phyloP scores from a whole-genome alignment of 2,888 invertebrate genomes.

The Panzeria rudis region DNA sequence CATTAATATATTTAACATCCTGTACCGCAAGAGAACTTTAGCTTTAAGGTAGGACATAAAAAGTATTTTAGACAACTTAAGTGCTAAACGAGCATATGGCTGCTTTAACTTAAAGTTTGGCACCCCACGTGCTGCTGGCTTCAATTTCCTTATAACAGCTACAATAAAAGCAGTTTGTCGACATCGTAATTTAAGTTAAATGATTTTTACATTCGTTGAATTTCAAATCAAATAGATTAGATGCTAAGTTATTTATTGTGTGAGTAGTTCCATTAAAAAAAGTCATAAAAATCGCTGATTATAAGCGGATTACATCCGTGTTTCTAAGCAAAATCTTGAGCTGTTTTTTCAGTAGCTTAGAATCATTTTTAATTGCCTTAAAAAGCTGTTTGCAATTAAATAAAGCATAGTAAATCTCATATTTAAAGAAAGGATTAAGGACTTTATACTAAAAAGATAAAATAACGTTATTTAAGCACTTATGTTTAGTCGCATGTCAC shows the following conservation, averaged over 20 bases:
- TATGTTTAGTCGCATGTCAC: too few species aligned
- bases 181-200: constrained; percentile 22
- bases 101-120: not conserved
- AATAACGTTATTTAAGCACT: too few species aligned
- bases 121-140: constrained; percentile 44
- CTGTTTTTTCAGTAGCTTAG: not conserved
- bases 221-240: constrained; percentile 7
- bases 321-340: constrained; percentile 9
- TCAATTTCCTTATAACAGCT: constrained; percentile 4
- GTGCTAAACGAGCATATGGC: constrained; percentile 8
- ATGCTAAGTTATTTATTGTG: not conserved
- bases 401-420: not conserved
- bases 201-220: not conserved
- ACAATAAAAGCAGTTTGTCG: constrained; percentile 42
- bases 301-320: constrained; percentile 36
- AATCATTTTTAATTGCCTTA: not conserved
- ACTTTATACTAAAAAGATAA: too few species aligned
- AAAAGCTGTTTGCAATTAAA: not conserved
- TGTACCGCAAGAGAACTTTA: not conserved
- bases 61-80: constrained; percentile 13
- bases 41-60: not conserved
- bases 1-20: constrained; percentile 25
- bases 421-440: not conserved
- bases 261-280: constrained; percentile 3
- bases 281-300: constrained; percentile 22